Base-by-base conservation (phyloP, 2,888 invertebrate genomes). In the Dioctria linearis region DNA sequence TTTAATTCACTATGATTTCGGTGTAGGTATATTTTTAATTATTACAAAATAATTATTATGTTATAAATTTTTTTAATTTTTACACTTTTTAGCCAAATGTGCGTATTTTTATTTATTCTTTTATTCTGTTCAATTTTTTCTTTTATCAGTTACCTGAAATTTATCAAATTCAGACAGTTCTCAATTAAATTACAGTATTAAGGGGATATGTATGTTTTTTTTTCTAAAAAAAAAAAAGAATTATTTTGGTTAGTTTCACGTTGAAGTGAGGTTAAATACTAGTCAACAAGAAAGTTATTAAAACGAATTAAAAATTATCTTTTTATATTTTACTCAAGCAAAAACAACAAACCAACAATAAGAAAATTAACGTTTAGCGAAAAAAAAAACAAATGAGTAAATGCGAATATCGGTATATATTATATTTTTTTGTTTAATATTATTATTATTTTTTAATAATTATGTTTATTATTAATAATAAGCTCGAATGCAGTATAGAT, bases 401-500 rank as follows among this genome's bases (percentile, higher is more conserved):
- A 8, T 46, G 69, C 43, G 43, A 43, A 13, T 49, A 69, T 63
- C 39, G 11, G 11, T 37, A 40, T 63, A 25, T 25, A 25, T 25
- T 25, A 25, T 25, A 63, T 13, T 63, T 39, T 65, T 65, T 65
- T 39, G 51, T 6, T 51, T 51, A 51, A 51, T 51, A 6, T 51
- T 11, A 39, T 37, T 61, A 37, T n/a, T 59, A 54, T n/a, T 54
- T 54, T 54, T 54, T 54, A 54, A 11, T 54, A 54, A 4, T 11
- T 46, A 46, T 54, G 11, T 54, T 11, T 54, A n/a, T 11, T 54
- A 54, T 54, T 11, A 73, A 57, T 67, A 67, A 67, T 73, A 73
- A 73, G 57, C 73, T 73, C 73, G 73, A 73, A 59, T 69, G 49
- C 51, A 69, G 25, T 69, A 69, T 9, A 69, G 51, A 69, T 69